Percentiles rank a stretch among this genome's conserved stretches.
Evolutionary conservation across 2,797 vertebrate genomes (phyloP).

Genomic region (Oophaga sylvatica): DNA sequence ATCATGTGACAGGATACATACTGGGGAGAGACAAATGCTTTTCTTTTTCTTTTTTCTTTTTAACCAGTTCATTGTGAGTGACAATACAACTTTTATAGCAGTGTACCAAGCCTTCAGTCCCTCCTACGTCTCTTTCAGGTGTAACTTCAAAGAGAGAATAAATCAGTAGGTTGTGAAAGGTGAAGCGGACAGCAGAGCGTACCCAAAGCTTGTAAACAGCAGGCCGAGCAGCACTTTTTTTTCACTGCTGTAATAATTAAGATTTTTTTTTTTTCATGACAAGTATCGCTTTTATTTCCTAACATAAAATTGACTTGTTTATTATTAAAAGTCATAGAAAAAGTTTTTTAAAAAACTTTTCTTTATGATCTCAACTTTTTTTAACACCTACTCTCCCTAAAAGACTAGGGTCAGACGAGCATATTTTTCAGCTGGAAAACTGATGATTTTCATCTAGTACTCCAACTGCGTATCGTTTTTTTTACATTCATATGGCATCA

Average conservation of each 20-base stretch:
- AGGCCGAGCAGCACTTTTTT: not conserved
- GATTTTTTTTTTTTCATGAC: not conserved
- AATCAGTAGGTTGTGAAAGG: not conserved
- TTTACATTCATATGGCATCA: too few relatives aligned
- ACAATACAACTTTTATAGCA: constrained; percentile 4
- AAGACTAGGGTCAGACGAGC: too few relatives aligned
- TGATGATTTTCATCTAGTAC: too few relatives aligned
- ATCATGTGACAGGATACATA: constrained; percentile 60
- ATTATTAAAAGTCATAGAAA: too few relatives aligned
- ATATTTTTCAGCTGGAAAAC: too few relatives aligned
- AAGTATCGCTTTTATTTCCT: not conserved
- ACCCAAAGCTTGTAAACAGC: not conserved
- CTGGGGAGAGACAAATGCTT: constrained; percentile 40
- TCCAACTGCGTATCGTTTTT: too few relatives aligned
- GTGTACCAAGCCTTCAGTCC: not conserved
- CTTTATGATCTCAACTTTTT: too few relatives aligned
- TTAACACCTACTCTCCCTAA: too few relatives aligned
- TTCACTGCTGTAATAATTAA: not conserved
- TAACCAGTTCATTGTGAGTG: constrained; percentile 34
- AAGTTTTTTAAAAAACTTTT: too few relatives aligned
- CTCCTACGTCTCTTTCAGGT: constrained; percentile 24
- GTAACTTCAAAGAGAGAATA: constrained; percentile 4
- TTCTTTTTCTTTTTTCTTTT: constrained; percentile 10
- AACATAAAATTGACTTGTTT: not conserved
- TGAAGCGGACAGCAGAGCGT: not conserved